Base-by-base conservation (phyloP, 2,888 invertebrate genomes). In the Stenurella melanura region DNA sequence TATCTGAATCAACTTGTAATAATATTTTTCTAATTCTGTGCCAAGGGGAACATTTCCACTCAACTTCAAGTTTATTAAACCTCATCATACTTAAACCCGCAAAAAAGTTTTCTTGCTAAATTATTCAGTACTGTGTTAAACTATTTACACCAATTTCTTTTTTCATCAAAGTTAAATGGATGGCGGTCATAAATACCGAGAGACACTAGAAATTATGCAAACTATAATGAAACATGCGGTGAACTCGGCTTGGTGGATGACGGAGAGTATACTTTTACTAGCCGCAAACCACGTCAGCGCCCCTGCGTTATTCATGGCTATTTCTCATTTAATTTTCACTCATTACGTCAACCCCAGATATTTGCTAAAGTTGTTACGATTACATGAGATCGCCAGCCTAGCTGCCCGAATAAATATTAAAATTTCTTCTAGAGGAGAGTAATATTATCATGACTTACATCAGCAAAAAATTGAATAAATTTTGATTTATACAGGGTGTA, bases 251-350 rank as follows among this genome's bases (percentile, higher is more conserved):
- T 17, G 72, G 26, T 10, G 63, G 12, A 72, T 63, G 72, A 26
- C 72, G 63, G 54, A 30, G 72, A 30, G 72, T 63, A 26, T 30
- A 72, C 72, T 63, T 63, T 72, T 72, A 63, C 50, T 50, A 54
- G 42, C 61, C 72, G 15, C 72, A 72, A 72, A 72, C 72, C 63
- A 30, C 21, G 34, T 63, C 30, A 54, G 54, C 26, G 63, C 54
- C 50, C 69, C 67, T 61, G 54, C 61, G 54, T 61, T 72, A 72
- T 63, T 50, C 72, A 72, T 72, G 61, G 54, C 63, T 54, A 50
- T 72, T 72, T 63, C 72, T 54, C 72, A 63, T 72, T 63, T 72
- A 72, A 72, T 72, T 72, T 61, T 61, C 61, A 30, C 38, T 54
- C 61, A 30, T 72, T 54, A 38, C 72, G 26, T 61, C 72, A 72